Evolutionary conservation across 2,113 vertebrate genomes (phyloP).

Genomic region (Herpetotheres cachinnans): DNA sequence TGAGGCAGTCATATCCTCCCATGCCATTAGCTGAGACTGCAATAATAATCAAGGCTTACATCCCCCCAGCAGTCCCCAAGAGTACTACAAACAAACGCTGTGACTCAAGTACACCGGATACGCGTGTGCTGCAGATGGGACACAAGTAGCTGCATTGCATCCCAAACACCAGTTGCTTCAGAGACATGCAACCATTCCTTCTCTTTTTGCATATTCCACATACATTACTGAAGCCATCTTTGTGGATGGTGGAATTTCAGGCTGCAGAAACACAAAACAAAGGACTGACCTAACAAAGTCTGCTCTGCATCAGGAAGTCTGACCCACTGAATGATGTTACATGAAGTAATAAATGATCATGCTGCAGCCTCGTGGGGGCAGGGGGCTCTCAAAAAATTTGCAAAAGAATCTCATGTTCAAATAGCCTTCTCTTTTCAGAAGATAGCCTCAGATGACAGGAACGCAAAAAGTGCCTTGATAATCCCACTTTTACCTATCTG

Average conservation of each 20-base stretch:
- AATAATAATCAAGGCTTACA: neutral
- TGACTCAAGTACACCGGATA: neutral
- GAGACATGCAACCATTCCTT: neutral
- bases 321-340: neutral
- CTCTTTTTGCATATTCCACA: neutral
- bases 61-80: neutral
- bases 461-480: neutral
- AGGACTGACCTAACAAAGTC: neutral
- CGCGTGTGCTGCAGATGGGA: accelerated
- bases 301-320: neutral
- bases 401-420: neutral
- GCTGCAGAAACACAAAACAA: neutral
- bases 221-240: neutral
- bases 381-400: neutral
- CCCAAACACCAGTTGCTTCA: neutral
- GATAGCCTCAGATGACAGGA: neutral
- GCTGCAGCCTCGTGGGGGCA: neutral
- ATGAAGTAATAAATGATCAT: neutral
- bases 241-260: neutral
- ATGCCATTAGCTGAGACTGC: neutral
- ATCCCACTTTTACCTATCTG: neutral
- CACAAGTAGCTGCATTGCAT: neutral
- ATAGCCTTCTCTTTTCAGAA: neutral
- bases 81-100: neutral
- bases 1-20: neutral